Conservation (phyloP, 2,888 invertebrate genomes). For the Campoletis raptor region DNA sequence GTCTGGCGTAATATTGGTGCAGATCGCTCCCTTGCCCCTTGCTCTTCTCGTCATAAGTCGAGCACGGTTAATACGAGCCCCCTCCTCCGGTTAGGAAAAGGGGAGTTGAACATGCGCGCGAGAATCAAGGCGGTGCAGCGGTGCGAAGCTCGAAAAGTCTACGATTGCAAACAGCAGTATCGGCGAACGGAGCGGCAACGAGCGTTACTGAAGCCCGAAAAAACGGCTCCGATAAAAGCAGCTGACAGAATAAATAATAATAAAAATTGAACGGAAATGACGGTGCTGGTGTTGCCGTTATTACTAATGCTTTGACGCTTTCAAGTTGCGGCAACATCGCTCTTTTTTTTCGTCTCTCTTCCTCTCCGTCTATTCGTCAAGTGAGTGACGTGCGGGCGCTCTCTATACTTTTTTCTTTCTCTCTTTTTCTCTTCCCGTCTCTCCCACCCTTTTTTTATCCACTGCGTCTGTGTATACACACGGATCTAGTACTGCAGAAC, state of each 20-base stretch:
- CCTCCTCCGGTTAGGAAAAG: slow-evolving; percentile 12
- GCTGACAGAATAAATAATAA: neutral
- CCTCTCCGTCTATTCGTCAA: slow-evolving; percentile 37
- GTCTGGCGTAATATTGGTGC: slow-evolving; percentile 45
- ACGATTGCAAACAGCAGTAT: slow-evolving; percentile 48
- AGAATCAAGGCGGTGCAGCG: slow-evolving; percentile 47
- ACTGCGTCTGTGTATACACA: slow-evolving; percentile 38
- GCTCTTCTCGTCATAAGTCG: slow-evolving; percentile 8
- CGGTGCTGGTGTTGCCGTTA: slow-evolving; percentile 44
- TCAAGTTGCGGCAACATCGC: slow-evolving; percentile 63
- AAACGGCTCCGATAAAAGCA: slow-evolving; percentile 10
- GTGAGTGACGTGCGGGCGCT: slow-evolving; percentile 60
- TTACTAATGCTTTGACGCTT: slow-evolving; percentile 61
- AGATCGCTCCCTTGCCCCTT: slow-evolving; percentile 1
- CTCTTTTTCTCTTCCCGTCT: slow-evolving; percentile 17
- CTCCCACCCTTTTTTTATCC: neutral
- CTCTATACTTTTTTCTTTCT: slow-evolving; percentile 10
- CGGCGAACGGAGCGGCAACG: slow-evolving; percentile 24
- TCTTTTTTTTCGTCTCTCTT: slow-evolving; percentile 31
- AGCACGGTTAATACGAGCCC: slow-evolving; percentile 19
- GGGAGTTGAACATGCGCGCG: slow-evolving; percentile 67
- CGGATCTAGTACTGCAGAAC: slow-evolving; percentile 51
- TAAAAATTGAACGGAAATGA: slow-evolving; percentile 36
- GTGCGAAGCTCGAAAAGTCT: slow-evolving; percentile 34
- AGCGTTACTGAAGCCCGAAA: slow-evolving; percentile 25